These are phyloP conservation scores for Mystacornis crossleyi DNA, from an alignment of 2,113 vertebrate species.

Conservation along the genomic window DNA sequence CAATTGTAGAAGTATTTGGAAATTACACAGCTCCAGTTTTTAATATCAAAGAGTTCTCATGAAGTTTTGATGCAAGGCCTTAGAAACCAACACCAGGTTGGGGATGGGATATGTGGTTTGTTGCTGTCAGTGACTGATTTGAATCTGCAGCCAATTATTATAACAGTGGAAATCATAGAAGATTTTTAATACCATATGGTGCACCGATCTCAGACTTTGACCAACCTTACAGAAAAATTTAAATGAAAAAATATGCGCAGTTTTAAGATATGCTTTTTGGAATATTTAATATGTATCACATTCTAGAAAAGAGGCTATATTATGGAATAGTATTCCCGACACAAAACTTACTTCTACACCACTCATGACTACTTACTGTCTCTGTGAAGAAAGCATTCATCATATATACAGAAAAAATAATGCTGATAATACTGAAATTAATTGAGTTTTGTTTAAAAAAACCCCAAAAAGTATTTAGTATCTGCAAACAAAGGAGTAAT, in stretches of 20 bases:
- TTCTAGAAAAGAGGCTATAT: background rate
- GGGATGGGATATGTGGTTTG: background rate
- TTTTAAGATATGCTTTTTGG: background rate
- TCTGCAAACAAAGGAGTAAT: background rate
- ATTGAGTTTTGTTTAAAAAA: background rate
- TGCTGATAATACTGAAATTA: background rate
- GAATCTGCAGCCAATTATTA: background rate
- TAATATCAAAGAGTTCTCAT: background rate
- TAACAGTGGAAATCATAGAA: background rate
- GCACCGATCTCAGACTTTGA: background rate
- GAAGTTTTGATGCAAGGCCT: background rate
- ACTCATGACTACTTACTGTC: background rate
- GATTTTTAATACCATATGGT: background rate
- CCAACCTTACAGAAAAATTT: background rate
- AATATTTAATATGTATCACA: background rate
- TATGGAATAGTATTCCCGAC: background rate
- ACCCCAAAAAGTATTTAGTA: background rate
- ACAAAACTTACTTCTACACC: background rate
- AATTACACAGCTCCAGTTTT: background rate
- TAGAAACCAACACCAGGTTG: background rate
- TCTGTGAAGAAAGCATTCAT: background rate
- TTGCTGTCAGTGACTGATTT: background rate
- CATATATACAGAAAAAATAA: background rate
- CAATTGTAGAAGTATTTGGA: background rate
- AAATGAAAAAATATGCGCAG: background rate